Percentiles rank a stretch among this genome's conserved stretches.
phyloP scores from a whole-genome alignment of 2,797 vertebrate species.

The Poeciliopsis turneri region DNA sequence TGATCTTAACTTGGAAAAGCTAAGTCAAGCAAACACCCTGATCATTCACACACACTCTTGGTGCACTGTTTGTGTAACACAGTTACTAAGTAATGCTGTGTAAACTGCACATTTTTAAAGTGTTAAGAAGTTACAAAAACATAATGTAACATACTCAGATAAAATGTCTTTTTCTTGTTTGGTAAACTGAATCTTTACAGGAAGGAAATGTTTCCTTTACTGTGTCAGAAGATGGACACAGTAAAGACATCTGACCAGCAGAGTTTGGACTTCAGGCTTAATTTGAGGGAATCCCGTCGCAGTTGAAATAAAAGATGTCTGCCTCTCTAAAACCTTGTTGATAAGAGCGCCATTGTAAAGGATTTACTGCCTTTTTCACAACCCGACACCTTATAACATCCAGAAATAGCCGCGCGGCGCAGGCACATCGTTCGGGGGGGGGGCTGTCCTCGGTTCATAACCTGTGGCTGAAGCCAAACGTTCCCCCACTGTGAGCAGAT shows the following conservation, averaged over 20 bases:
- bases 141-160: background rate
- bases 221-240: background rate
- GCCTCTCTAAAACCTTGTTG: constrained; percentile 5
- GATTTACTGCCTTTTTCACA: constrained; percentile 12
- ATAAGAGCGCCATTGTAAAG: constrained; percentile 1
- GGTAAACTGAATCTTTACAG: background rate
- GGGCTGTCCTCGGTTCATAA: background rate
- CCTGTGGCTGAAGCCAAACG: background rate
- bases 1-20: background rate
- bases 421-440: background rate
- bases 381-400: constrained; percentile 3
- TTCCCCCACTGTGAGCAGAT: background rate
- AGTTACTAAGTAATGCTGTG: background rate
- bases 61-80: background rate
- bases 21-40: background rate
- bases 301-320: background rate
- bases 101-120: background rate
- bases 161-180: no score
- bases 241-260: background rate
- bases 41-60: background rate
- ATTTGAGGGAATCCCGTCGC: constrained; percentile 1
- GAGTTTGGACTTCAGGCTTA: background rate
- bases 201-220: background rate
- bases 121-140: background rate
- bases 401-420: background rate